phyloP scores from a whole-genome alignment of 2,888 invertebrate species.

The Habrosyne pyritoides region DNA sequence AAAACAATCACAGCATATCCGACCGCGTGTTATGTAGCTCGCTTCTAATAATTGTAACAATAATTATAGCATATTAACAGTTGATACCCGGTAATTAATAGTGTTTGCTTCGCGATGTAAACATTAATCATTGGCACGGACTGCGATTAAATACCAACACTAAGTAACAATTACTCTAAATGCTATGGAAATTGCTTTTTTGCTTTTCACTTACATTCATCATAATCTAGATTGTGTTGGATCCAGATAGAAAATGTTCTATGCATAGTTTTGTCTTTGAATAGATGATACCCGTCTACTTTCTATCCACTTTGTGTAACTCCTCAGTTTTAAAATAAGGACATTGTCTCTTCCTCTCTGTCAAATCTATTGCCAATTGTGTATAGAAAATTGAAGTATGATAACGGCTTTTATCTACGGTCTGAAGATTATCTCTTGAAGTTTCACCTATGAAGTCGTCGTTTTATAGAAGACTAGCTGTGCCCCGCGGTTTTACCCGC shows the following conservation, averaged over 20 bases:
- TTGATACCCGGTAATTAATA: constrained; percentile 63
- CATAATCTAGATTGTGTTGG: constrained; percentile 7
- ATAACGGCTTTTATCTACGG: no score
- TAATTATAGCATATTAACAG: constrained; percentile 61
- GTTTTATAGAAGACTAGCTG: no score
- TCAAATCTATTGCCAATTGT: no score
- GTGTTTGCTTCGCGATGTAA: constrained; percentile 48
- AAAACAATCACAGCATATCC: not conserved
- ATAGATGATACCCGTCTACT: no score
- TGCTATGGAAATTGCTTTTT: constrained; percentile 38
- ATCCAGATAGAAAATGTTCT: not conserved
- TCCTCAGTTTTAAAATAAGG: no score
- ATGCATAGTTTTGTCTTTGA: no score
- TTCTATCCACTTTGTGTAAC: no score
- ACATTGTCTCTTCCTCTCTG: no score
- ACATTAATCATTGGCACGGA: constrained; percentile 61
- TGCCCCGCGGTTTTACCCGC: no score
- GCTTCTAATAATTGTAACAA: constrained; percentile 28
- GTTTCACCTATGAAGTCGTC: no score
- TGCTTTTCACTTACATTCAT: constrained; percentile 21
- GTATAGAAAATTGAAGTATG: no score
- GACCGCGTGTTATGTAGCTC: constrained; percentile 1
- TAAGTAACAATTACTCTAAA: constrained; percentile 50
- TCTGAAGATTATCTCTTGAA: no score
- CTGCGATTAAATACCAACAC: constrained; percentile 46